Evolutionary conservation across 2,888 invertebrate genomes (phyloP).

Genomic region (Autographa gamma): DNA sequence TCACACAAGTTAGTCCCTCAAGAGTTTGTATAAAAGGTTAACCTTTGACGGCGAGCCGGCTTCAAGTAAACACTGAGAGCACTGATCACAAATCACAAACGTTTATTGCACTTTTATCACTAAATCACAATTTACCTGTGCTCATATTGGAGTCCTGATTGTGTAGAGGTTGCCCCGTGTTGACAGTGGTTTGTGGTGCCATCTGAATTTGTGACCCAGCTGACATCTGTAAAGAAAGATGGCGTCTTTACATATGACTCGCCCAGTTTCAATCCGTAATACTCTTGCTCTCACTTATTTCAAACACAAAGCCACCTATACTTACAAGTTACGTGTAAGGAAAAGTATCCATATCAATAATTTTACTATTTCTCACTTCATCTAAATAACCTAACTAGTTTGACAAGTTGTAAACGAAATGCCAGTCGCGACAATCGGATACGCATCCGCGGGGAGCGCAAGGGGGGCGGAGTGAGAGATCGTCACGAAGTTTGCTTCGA

Average conservation of each 20-base stretch:
- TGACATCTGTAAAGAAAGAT: conserved; percentile 95
- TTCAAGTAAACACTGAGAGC: conserved; percentile 79
- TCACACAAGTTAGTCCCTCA: conserved; percentile 74
- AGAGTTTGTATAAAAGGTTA: conserved; percentile 74
- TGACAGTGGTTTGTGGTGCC: conserved; percentile 97
- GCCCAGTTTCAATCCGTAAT: conserved; percentile 76
- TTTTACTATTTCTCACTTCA: conserved; percentile 73
- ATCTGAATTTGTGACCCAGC: conserved; percentile 99
- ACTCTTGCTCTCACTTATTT: conserved; percentile 65
- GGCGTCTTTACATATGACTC: conserved; percentile 89
- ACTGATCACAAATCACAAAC: conserved; percentile 82
- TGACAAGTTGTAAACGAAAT: conserved; percentile 87
- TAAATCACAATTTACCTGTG: conserved; percentile 92
- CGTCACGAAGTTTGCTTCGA: conserved; percentile 88
- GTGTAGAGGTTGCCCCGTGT: conserved; percentile 94
- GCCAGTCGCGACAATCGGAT: conserved; percentile 88
- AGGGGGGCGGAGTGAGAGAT: conserved; percentile 81
- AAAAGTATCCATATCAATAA: conserved; percentile 69
- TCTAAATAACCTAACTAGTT: conserved; percentile 87
- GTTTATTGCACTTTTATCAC: conserved; percentile 81
- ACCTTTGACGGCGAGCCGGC: conserved; percentile 71
- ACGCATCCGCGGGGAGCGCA: conserved; percentile 86
- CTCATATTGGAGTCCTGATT: conserved; percentile 99
- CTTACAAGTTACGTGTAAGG: conserved; percentile 74
- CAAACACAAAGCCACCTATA: conserved; percentile 61